Evolutionary conservation across 1,140 invertebrate species (phyloP), one percentile per base, ranked within the genome.

Genomic region (Panagrolaimus sp.): DNA sequence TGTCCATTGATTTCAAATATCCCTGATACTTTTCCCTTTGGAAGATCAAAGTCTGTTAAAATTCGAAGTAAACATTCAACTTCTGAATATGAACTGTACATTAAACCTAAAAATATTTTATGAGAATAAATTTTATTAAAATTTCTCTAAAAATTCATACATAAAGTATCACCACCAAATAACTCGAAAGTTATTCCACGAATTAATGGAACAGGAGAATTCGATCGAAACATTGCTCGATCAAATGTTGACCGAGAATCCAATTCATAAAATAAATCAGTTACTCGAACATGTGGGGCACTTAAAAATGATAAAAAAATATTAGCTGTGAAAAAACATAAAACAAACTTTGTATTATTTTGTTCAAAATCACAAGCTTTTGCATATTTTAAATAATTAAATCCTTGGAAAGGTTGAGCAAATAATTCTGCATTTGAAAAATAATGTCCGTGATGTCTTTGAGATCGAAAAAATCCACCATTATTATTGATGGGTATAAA

Each of bases 1-100:
- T 92, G 89, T 0, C 93, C 93, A 78, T 95, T 95, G 1, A 95
- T 85, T 2, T 92, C 85, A 73, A 95, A 89, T 74, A 92, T 91
- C 0, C 91, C 91, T 63, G 89, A 87, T 67, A 88, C 87, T 32
- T 87, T 86, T 14, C 79, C 78, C 8, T 77, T 71, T 73, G 81
- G 78, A n/a, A 69, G 46, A 43, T 83, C 77, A 21, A 88, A 85
- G 10, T 91, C 90, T 7, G 91, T 88, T 43, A 95, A 84, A 0
- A 91, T 88, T 77, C 94, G 90, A 62, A 95, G 84, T 15, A 96
- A 85, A 0, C 89, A 88, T 6, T 89, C 90, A 8, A 91, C 91
- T 84, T 92, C 91, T 10, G 86, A 84, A 70, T 90, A 90, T 79
- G 75, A 63, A 75, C 73, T 28, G 45, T 32, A 68, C 72, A 45